Conservation (phyloP, 2,113 vertebrate species). For the Arizona elegans region DNA sequence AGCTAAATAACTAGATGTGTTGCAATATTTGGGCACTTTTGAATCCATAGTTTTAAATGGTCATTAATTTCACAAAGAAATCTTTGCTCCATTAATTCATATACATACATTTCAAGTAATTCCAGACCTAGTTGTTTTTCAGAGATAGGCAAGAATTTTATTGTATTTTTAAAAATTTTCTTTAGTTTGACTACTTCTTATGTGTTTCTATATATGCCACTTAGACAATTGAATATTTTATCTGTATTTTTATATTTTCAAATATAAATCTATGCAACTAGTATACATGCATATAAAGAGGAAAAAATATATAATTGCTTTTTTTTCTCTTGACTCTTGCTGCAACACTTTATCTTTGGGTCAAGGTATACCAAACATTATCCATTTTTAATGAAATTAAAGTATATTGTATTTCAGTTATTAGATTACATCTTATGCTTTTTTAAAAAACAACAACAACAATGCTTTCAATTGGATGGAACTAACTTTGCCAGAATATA, state of each 20-base stretch:
- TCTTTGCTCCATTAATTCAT: neutral
- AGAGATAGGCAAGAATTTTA: neutral
- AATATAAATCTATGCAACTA: neutral
- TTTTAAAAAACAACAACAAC: neutral
- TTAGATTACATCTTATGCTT: neutral
- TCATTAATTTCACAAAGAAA: neutral
- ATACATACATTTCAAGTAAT: neutral
- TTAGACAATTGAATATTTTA: neutral
- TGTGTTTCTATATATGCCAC: neutral
- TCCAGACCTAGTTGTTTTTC: neutral
- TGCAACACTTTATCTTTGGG: neutral
- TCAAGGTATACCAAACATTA: neutral
- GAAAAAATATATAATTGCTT: neutral
- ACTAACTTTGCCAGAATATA: neutral
- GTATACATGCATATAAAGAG: neutral
- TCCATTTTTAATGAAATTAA: neutral
- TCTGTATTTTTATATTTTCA: neutral
- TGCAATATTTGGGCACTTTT: neutral
- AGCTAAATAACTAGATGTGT: neutral
- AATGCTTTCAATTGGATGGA: too few species aligned
- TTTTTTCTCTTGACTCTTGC: neutral
- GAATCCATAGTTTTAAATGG: neutral
- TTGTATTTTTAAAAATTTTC: neutral
- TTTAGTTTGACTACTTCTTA: neutral
- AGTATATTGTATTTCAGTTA: neutral